Evolutionary conservation across 2,888 invertebrate species (phyloP), one percentile per base, ranked within the genome.

Genomic region (Chloroclysta siterata): DNA sequence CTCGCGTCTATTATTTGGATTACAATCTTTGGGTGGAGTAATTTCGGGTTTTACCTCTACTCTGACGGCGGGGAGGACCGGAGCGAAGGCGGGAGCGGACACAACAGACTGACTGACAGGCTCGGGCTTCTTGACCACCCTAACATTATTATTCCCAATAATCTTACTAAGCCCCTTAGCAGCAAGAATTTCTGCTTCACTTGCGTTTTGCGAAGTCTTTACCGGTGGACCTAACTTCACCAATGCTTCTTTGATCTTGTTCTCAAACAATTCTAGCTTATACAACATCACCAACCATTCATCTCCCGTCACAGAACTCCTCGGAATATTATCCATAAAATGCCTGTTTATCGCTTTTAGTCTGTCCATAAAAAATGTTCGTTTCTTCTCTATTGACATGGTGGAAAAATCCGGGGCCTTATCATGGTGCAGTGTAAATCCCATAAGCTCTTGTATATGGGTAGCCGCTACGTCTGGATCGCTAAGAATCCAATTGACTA

Each of bases 151-250:
- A 0, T 89, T 88, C 0, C 85, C 87, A 44, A 93, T 93, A 0
- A 93, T 89, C 65, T 92, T 93, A 58, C 92, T 90, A 0, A 93
- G 72, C 0, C 91, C 91, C 69, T 87, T 93, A 0, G 90, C 93
- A 0, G 89, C 93, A 54, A 93, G 42, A 0, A 93, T 88, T 74
- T 93, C 93, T 0, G 92, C 93, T 73, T 93, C 93, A 63, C 89
- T 90, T 0, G 84, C 84, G n/a, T 68, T 77, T 5, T 69, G 72
- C 11, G 81, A 79, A 0, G 51, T 53, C 68, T 81, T 86, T 0
- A 74, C 67, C 0, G 81, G 77, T 0, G 83, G 77, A 0, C 74
- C 70, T 0, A 82, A 72, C 72, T 89, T 89, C 0, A 75, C 64
- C n/a, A 90, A 83, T 0, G 84, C 78, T 0, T 85, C 87, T 63